Evolutionary conservation across 2,113 vertebrate genomes (phyloP).

Genomic region (Festucalex cinctus): DNA sequence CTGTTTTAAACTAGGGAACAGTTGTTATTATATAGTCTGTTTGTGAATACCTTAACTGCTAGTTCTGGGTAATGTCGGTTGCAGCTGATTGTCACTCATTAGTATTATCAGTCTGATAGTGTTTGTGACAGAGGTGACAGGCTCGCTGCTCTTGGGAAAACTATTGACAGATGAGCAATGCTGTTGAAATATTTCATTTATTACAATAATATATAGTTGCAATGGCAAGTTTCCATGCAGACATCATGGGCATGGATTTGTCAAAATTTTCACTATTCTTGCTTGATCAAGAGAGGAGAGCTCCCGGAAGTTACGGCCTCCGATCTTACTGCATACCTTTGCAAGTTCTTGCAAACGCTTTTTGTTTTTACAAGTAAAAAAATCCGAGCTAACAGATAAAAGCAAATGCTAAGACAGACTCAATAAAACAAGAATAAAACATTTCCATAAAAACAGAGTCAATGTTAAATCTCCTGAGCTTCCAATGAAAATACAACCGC

Average conservation of each 20-base stretch:
- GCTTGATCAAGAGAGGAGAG: too few species aligned
- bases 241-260: neutral
- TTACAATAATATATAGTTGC: neutral
- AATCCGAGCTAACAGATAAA: too few species aligned
- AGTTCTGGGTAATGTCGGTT: constrained; percentile 67
- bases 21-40: constrained; percentile 44
- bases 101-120: constrained; percentile 66
- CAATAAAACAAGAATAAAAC: too few species aligned
- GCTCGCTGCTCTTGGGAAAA: constrained; percentile 1
- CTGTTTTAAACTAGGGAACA: constrained; percentile 16
- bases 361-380: too few species aligned
- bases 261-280: too few species aligned
- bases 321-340: too few species aligned
- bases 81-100: constrained; percentile 69
- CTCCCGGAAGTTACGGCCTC: too few species aligned
- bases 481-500: too few species aligned
- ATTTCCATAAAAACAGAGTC: too few species aligned
- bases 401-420: too few species aligned
- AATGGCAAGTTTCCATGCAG: neutral
- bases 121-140: constrained; percentile 38
- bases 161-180: constrained; percentile 25
- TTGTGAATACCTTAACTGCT: constrained; percentile 43
- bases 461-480: too few species aligned
- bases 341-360: too few species aligned
- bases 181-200: constrained; percentile 3